Base-by-base conservation (phyloP, 2,888 invertebrate species). In the Clanis bilineata region DNA sequence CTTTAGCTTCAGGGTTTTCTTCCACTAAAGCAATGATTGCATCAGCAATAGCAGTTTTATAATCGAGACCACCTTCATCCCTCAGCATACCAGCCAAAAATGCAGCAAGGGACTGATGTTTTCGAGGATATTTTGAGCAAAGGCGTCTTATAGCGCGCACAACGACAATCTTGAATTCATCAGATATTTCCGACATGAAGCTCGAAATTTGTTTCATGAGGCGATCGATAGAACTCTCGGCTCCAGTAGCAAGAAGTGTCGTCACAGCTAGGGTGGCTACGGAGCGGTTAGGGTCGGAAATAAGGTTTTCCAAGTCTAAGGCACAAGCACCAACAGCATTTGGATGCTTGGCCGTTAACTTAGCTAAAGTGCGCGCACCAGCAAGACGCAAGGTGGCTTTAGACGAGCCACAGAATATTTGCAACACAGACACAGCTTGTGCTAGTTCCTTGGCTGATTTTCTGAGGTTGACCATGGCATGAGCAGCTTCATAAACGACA, bases 161-260 rank as follows among this genome's bases (percentile, higher is more conserved):
- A 0, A 99, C 99, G 0, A 99, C 98, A 45, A 99, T 97, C 90
- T 99, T 99, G 82, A 99, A 99, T 89, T 99, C 99, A 83, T 99
- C 99, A 0, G 98, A 98, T 67, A 99, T 99, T 90, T 99, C 99
- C 0, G 98, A 98, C 47, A 99, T 99, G 83, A 99, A 99, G 6
- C 97, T 96, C 0, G 98, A 97, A 66, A 99, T 99, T 87, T 99
- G 99, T 83, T 99, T 99, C 99, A 99, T 99, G n/a, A 99, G 91
- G 58, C 99, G 94, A 80, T 99, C 99, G 0, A 99, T 98, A 0
- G 98, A 99, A 59, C 97, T 97, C 84, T 99, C 99, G 0, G 98
- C 98, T 1, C 99, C 99, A 0, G 99, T 99, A 81, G 99, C 99
- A 5, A 99, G 90, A 1, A 99, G 92, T 0, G 99, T 99, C 0